Evolutionary conservation across 2,113 vertebrate species (phyloP).

Genomic region (Cololabis saira): DNA sequence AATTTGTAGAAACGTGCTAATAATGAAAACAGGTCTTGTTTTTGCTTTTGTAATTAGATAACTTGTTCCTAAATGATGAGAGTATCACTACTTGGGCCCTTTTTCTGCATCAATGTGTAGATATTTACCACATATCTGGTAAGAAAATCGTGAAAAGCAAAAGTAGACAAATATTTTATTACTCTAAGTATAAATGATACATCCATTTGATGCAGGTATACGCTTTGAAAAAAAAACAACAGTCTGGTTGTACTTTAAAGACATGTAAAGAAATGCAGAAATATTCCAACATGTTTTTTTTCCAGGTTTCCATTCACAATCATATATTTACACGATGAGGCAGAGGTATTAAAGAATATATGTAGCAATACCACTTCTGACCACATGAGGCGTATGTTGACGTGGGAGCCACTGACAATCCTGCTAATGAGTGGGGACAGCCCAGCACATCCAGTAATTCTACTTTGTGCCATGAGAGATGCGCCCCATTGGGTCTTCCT

Average conservation of each 20-base stretch:
- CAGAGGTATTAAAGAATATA: constrained; percentile 12
- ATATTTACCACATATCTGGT: background rate
- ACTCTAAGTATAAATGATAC: constrained; percentile 13
- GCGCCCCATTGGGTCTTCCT: no score
- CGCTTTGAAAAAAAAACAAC: background rate
- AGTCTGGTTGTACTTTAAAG: constrained; percentile 10
- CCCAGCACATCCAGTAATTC: no score
- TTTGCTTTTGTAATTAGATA: constrained; percentile 55
- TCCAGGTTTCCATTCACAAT: constrained; percentile 5
- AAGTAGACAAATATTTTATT: constrained; percentile 28
- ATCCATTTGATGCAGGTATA: background rate
- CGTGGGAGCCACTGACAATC: no score
- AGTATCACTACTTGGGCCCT: background rate
- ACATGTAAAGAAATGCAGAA: background rate
- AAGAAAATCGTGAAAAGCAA: constrained; percentile 1
- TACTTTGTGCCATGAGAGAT: no score
- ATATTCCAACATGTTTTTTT: background rate
- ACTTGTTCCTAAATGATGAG: constrained; percentile 1
- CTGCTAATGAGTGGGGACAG: no score
- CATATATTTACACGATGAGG: constrained; percentile 27
- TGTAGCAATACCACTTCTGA: no score
- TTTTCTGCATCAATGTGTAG: constrained; percentile 6
- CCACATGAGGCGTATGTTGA: no score
- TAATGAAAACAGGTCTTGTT: constrained; percentile 41
- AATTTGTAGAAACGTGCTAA: constrained; percentile 60